Evolutionary conservation across 2,113 vertebrate species (phyloP), one percentile per base, ranked within the genome.

Genomic region (Eurystomus gularis): DNA sequence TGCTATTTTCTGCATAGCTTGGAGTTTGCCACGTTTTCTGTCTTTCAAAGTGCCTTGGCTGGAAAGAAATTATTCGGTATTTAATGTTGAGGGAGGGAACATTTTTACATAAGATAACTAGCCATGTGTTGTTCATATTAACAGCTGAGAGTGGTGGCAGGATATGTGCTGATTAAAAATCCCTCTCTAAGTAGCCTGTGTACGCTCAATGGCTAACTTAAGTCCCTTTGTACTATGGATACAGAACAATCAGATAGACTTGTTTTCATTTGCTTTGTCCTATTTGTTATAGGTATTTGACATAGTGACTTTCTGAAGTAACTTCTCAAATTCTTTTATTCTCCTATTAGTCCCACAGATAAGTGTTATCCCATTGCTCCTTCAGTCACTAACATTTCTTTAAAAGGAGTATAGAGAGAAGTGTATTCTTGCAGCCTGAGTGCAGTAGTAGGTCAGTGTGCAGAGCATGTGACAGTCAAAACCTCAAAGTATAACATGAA

Each of bases 111-210:
- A 85, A 80, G 79, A 91, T 92, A 83, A 83, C 76, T 82, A 44
- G 60, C 61, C 51, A 48, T 92, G 82, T 49, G 57, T 78, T 78
- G 61, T 95, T 92, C 96, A 90, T 93, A 90, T 81, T 95, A 94
- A 71, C 39, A 86, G 68, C 68, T 60, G 48, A 77, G 68, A 17
- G 60, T 82, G 39, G 40, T 90, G 72, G 49, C 0, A 0, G 81
- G 33, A 78, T 80, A 29, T 33, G 71, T 39, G 35, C 75, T 77
- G 66, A 80, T 90, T 78, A 93, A 92, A 95, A 96, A 83, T 73
- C 23, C 7, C 21, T 58, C 8, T 82, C 14, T 83, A 61, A 54
- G n/a, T 62, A 61, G 54, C 57, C 48, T 37, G 12, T 33, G 4
- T 68, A 17, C 3, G 10, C 25, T 58, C 4, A 31, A 16, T 57